Conservation (phyloP, 2,113 vertebrate genomes). For the Zeus faber region DNA sequence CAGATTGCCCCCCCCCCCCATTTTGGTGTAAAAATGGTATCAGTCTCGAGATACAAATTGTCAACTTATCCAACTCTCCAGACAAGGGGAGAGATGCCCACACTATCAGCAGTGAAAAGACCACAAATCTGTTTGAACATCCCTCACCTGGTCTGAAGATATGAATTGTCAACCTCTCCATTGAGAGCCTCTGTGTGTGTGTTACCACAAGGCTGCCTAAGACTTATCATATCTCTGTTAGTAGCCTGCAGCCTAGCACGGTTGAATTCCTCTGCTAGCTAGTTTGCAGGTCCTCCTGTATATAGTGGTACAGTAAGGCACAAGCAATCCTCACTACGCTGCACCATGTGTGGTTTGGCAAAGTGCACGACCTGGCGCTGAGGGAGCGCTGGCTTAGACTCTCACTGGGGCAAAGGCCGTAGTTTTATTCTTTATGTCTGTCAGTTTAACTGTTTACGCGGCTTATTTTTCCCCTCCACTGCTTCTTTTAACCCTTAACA, state of each 20-base stretch:
- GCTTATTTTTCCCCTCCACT: neutral
- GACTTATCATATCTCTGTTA: conserved; percentile 6
- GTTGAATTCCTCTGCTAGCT: neutral
- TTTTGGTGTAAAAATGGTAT: too few species aligned
- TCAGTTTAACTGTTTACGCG: neutral
- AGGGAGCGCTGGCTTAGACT: conserved; percentile 1
- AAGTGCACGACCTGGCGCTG: neutral
- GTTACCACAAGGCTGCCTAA: too few species aligned
- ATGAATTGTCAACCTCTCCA: too few species aligned
- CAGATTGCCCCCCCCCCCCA: too few species aligned
- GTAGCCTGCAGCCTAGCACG: neutral
- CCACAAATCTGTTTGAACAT: too few species aligned
- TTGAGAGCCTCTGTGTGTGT: neutral
- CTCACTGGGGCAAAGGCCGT: neutral
- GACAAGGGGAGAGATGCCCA: too few species aligned
- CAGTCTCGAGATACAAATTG: too few species aligned
- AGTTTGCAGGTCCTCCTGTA: neutral
- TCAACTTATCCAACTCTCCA: too few species aligned
- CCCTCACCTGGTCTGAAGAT: too few species aligned
- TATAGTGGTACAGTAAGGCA: neutral
- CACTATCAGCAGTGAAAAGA: too few species aligned
- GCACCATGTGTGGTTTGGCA: conserved; percentile 20
- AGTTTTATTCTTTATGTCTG: neutral
- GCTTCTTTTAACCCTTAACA: too few species aligned
- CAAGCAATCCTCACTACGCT: neutral